A percentile compares a stretch with the other conserved stretches of the same genome.
These are phyloP conservation scores for Helostoma temminkii DNA, from an alignment of 2,797 vertebrate genomes.

Conservation along the genomic window DNA sequence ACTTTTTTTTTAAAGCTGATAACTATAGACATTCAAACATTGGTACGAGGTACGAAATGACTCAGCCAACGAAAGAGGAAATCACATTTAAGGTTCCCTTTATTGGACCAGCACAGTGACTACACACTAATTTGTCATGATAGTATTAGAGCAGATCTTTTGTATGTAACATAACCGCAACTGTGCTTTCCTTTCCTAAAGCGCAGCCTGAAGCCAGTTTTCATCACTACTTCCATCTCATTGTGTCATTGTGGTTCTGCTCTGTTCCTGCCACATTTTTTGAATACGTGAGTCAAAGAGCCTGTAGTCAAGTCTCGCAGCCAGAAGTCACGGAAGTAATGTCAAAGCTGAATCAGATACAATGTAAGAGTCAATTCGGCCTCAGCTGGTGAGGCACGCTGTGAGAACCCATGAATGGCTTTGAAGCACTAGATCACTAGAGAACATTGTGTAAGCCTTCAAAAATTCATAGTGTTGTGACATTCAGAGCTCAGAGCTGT, in stretches of 20 bases:
- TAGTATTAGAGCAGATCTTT: slow-evolving; percentile 29
- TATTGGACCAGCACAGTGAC: neutral
- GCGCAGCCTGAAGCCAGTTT: slow-evolving; percentile 57
- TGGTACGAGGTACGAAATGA: too few species aligned
- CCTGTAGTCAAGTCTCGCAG: slow-evolving; percentile 54
- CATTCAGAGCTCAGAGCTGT: slow-evolving; percentile 4
- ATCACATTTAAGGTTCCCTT: slow-evolving; percentile 6
- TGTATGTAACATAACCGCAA: slow-evolving; percentile 24
- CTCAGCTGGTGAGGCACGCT: slow-evolving; percentile 34
- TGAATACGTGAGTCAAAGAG: slow-evolving; percentile 56
- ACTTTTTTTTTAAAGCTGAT: neutral
- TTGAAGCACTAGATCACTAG: slow-evolving; percentile 34
- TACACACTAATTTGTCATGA: slow-evolving; percentile 24
- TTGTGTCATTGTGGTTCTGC: slow-evolving; percentile 53
- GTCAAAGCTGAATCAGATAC: slow-evolving; percentile 46
- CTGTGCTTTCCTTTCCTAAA: slow-evolving; percentile 41
- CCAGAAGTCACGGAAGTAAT: slow-evolving; percentile 47
- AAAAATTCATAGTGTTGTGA: slow-evolving; percentile 5
- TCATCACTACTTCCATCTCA: slow-evolving; percentile 21
- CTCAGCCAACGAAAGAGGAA: slow-evolving; percentile 7
- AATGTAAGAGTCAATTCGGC: slow-evolving; percentile 49
- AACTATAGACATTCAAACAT: neutral
- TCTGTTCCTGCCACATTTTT: slow-evolving; percentile 47
- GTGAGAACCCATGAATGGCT: slow-evolving; percentile 20
- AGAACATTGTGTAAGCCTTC: slow-evolving; percentile 28